phyloP scores from a whole-genome alignment of 1,140 invertebrate species.

The Heliconius eleuchia region DNA sequence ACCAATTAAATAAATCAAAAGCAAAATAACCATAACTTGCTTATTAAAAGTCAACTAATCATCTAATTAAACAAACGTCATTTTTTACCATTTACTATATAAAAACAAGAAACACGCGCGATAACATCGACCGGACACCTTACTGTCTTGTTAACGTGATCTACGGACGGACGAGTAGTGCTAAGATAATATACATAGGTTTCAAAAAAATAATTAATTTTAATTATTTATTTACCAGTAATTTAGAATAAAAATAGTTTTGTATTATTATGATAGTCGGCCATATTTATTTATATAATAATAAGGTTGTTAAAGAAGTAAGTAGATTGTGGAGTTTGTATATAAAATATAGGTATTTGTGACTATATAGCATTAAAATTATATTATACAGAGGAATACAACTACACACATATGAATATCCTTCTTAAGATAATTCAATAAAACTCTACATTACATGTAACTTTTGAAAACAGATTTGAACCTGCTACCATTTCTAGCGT shows the following conservation, averaged over 20 bases:
- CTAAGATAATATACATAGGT: not conserved
- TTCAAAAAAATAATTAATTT: not conserved
- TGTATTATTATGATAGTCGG: no score
- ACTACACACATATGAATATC: no score
- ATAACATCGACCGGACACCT: slow-evolving; percentile 21
- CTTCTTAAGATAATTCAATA: no score
- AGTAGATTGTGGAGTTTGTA: no score
- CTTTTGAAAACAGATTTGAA: not conserved
- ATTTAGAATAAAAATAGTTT: no score
- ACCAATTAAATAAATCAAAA: not conserved
- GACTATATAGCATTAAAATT: no score
- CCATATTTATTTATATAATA: no score
- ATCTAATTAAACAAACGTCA: not conserved
- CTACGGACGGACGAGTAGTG: slow-evolving; percentile 9
- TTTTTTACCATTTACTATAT: not conserved
- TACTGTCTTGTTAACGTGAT: slow-evolving; percentile 28
- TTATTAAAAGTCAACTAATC: not conserved
- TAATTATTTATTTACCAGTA: not conserved
- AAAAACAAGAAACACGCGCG: not conserved
- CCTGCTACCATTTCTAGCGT: not conserved
- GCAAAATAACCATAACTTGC: not conserved
- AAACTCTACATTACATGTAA: no score
- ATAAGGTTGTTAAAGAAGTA: no score
- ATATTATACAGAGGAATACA: no score
- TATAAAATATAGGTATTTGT: no score